Conservation (phyloP, 1,140 invertebrate species). For the Luehdorfia chinensis region DNA sequence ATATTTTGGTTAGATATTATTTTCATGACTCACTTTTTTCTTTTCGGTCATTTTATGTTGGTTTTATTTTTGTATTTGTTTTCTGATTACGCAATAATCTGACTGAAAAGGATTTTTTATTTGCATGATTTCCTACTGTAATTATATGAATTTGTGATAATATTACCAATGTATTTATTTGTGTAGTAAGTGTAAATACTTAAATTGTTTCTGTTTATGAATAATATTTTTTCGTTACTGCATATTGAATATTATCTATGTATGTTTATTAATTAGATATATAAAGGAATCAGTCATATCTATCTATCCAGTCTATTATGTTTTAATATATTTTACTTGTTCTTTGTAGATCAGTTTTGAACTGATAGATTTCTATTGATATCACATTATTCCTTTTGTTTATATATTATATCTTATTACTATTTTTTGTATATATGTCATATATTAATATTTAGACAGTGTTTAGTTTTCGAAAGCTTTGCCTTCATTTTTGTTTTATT, state of each 20-base stretch:
- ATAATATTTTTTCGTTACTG: constrained; percentile 1
- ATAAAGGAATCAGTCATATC: no score
- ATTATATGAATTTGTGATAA: constrained; percentile 17
- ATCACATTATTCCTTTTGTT: no score
- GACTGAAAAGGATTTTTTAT: constrained; percentile 54
- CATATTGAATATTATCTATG: no score
- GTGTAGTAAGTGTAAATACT: constrained; percentile 18
- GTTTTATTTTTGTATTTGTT: constrained; percentile 22
- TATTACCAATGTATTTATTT: constrained; percentile 21
- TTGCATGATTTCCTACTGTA: constrained; percentile 16
- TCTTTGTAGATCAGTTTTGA: not conserved
- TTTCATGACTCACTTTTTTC: constrained; percentile 19
- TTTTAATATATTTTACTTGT: not conserved
- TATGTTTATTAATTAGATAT: no score
- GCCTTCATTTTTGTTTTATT: not conserved
- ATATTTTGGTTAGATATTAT: constrained; percentile 23
- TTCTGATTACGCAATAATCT: constrained; percentile 31
- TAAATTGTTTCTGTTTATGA: constrained; percentile 17
- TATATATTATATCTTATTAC: no score
- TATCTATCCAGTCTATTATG: no score
- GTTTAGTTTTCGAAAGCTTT: not conserved
- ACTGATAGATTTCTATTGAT: no score
- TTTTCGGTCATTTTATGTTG: constrained; percentile 23
- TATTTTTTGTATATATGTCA: no score
- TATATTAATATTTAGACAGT: no score